A percentile compares a stretch with the other conserved stretches of the same genome.
Conservation (phyloP, 2,113 vertebrate genomes). For the Grantiella picta region DNA sequence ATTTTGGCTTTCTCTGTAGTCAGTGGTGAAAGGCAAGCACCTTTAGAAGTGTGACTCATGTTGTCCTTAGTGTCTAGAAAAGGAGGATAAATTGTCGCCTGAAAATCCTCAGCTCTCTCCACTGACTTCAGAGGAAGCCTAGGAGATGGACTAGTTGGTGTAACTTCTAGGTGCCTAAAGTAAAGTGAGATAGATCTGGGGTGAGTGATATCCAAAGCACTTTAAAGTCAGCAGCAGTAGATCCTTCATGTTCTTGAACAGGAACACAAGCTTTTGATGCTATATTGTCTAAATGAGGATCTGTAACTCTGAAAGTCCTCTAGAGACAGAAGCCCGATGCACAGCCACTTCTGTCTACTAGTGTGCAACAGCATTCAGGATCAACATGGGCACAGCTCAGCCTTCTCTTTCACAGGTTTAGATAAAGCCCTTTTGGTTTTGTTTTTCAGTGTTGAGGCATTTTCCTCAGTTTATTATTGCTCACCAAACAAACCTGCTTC, state of each 20-base stretch:
- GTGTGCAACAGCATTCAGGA: background rate
- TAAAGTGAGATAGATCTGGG: background rate
- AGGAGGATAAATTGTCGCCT: background rate
- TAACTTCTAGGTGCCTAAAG: background rate
- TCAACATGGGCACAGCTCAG: background rate
- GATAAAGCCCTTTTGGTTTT: background rate
- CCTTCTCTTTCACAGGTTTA: background rate
- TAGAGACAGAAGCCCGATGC: background rate
- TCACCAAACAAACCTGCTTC: background rate
- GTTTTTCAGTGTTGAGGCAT: background rate
- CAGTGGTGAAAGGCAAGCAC: background rate
- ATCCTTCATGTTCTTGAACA: background rate
- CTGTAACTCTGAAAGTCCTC: background rate
- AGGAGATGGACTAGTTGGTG: background rate
- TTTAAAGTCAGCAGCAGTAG: background rate
- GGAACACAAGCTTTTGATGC: background rate
- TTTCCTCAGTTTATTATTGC: background rate
- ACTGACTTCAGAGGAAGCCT: background rate
- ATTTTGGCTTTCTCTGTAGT: background rate
- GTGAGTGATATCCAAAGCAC: background rate
- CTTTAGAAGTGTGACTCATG: constrained; percentile 37
- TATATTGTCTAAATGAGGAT: background rate
- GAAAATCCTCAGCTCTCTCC: background rate
- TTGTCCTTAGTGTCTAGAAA: background rate
- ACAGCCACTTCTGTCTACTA: background rate